Conservation (phyloP, 2,888 invertebrate species). For the Bimastos eiseni region DNA sequence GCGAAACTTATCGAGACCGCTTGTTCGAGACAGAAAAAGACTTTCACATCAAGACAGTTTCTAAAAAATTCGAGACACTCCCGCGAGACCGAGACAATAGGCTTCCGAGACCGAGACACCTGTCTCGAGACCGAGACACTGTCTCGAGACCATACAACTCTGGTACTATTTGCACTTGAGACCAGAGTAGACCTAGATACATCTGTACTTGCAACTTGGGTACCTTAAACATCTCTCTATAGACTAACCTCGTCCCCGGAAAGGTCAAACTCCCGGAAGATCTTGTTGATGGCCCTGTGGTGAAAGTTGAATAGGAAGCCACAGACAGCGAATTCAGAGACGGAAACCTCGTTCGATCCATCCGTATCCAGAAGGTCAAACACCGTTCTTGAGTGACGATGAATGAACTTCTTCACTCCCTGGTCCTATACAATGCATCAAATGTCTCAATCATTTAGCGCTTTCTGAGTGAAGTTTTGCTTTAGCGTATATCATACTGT, state of each 20-base stretch:
- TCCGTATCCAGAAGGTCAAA: slow-evolving; percentile 56
- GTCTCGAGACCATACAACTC: too few species aligned
- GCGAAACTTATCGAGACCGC: too few species aligned
- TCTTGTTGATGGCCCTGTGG: slow-evolving; percentile 41
- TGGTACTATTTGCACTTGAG: too few species aligned
- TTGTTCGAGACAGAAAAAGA: too few species aligned
- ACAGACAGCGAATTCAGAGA: slow-evolving; percentile 50
- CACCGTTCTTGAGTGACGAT: slow-evolving; percentile 52
- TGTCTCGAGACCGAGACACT: too few species aligned
- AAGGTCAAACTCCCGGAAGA: slow-evolving; percentile 48
- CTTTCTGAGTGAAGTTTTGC: neutral
- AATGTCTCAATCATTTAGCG: neutral
- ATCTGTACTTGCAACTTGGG: too few species aligned
- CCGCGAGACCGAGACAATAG: too few species aligned
- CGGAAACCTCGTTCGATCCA: slow-evolving; percentile 48
- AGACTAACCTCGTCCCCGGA: slow-evolving; percentile 46
- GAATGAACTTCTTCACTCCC: slow-evolving; percentile 55
- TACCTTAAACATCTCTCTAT: neutral
- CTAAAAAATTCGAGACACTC: too few species aligned
- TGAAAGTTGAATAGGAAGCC: slow-evolving; percentile 56
- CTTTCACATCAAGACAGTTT: too few species aligned
- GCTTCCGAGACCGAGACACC: too few species aligned
- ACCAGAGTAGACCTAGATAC: too few species aligned
- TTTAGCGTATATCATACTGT: neutral
- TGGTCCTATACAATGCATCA: slow-evolving; percentile 46